phyloP scores from a whole-genome alignment of 2,113 vertebrate genomes.

The Rostratula benghalensis region DNA sequence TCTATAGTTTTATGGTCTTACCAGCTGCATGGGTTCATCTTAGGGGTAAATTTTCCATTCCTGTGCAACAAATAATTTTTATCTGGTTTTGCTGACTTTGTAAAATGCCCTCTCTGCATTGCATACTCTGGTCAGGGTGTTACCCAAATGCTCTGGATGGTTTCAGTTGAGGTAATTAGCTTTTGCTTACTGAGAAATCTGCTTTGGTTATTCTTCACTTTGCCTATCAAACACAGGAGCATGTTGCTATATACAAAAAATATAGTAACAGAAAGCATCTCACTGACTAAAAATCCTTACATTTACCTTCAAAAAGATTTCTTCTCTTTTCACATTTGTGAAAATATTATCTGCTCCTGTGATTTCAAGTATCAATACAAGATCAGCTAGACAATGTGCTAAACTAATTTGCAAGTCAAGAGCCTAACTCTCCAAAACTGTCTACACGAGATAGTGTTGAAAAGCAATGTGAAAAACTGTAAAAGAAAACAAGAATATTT shows the following conservation, averaged over 20 bases:
- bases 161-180: constrained; percentile 19
- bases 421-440: background rate
- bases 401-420: too few relatives aligned
- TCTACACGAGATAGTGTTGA: background rate
- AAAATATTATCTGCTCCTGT: too few relatives aligned
- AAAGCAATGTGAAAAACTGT: background rate
- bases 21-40: background rate
- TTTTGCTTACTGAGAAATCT: constrained; percentile 17
- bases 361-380: too few relatives aligned
- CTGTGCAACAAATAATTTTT: constrained; percentile 25
- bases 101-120: constrained; percentile 37
- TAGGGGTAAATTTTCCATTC: constrained; percentile 30
- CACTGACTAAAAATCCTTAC: too few relatives aligned
- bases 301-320: too few relatives aligned
- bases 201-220: background rate
- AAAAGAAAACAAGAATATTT: background rate
- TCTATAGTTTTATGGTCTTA: constrained; percentile 19
- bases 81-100: constrained; percentile 51
- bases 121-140: background rate
- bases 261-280: too few relatives aligned
- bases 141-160: constrained; percentile 34
- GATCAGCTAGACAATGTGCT: too few relatives aligned
- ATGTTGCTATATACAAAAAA: background rate
- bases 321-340: too few relatives aligned
- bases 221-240: background rate